Evolutionary conservation across 2,888 invertebrate species (phyloP).

Genomic region (Apodemia mormo): DNA sequence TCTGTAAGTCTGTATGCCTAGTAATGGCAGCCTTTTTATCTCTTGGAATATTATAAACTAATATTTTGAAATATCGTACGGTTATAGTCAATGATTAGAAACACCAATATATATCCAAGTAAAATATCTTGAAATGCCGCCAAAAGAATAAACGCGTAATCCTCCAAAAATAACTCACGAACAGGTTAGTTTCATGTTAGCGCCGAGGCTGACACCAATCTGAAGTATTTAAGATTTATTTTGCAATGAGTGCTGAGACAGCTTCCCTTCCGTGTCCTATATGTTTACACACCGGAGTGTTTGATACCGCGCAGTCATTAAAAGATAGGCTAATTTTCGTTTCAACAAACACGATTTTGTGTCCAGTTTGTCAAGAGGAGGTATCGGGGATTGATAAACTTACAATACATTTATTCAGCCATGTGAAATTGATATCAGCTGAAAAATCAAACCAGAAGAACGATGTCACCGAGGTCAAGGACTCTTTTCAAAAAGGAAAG

Average conservation of each 20-base stretch:
- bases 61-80: neutral
- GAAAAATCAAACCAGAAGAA: constrained; percentile 45
- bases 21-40: too few species aligned
- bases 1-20: too few species aligned
- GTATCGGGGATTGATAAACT: constrained; percentile 90
- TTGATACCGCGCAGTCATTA: constrained; percentile 86
- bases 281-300: constrained; percentile 86
- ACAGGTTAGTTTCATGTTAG: constrained; percentile 61
- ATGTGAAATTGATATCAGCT: constrained; percentile 72
- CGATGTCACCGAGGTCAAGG: constrained; percentile 39
- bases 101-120: constrained; percentile 23
- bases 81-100: neutral
- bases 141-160: constrained; percentile 60
- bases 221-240: constrained; percentile 11
- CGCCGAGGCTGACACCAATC: constrained; percentile 42
- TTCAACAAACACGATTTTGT: constrained; percentile 87
- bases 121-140: constrained; percentile 68
- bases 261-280: constrained; percentile 87
- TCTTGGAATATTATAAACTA: too few species aligned
- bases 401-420: constrained; percentile 91
- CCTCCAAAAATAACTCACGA: constrained; percentile 68
- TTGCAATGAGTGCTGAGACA: constrained; percentile 73
- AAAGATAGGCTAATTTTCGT: constrained; percentile 87
- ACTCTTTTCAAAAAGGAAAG: constrained; percentile 25
- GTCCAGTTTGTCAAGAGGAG: constrained; percentile 90